Percentiles rank a stretch among this genome's conserved stretches.
Evolutionary conservation across 2,888 invertebrate species (phyloP).

Genomic region (Aelia acuminata): DNA sequence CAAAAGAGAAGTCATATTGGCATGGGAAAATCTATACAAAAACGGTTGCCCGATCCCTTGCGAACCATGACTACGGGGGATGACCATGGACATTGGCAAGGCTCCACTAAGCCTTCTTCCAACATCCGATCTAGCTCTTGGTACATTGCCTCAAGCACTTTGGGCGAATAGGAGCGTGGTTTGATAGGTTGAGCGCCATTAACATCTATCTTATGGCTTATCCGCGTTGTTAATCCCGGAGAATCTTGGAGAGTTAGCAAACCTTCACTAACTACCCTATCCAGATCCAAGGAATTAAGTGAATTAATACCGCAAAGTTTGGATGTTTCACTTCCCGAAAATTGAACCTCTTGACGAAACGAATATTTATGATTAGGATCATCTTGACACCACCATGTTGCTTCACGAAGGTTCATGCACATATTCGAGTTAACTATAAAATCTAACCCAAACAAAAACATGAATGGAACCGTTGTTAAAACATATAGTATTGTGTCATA

Average conservation of each 20-base stretch:
- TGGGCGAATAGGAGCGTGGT: background rate
- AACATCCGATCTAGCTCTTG: background rate
- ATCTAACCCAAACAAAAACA: too few species aligned
- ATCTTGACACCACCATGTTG: too few species aligned
- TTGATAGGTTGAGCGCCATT: background rate
- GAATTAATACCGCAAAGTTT: too few species aligned
- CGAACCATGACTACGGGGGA: background rate
- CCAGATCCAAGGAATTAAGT: too few species aligned
- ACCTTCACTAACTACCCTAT: background rate
- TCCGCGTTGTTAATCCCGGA: background rate
- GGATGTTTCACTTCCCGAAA: too few species aligned
- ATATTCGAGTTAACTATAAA: too few species aligned
- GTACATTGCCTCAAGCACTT: slow-evolving; percentile 3
- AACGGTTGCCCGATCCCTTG: background rate
- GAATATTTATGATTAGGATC: too few species aligned
- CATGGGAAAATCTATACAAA: background rate
- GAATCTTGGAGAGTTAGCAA: background rate
- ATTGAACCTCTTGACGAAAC: too few species aligned
- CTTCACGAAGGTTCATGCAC: too few species aligned
- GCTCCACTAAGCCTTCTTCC: slow-evolving; percentile 20
- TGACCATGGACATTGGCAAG: slow-evolving; percentile 24
- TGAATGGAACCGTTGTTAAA: too few species aligned
- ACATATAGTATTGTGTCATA: too few species aligned
- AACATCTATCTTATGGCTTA: background rate
- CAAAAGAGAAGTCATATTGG: background rate